Evolutionary conservation across 2,113 vertebrate genomes (phyloP).

Genomic region (Serilophus lunatus): DNA sequence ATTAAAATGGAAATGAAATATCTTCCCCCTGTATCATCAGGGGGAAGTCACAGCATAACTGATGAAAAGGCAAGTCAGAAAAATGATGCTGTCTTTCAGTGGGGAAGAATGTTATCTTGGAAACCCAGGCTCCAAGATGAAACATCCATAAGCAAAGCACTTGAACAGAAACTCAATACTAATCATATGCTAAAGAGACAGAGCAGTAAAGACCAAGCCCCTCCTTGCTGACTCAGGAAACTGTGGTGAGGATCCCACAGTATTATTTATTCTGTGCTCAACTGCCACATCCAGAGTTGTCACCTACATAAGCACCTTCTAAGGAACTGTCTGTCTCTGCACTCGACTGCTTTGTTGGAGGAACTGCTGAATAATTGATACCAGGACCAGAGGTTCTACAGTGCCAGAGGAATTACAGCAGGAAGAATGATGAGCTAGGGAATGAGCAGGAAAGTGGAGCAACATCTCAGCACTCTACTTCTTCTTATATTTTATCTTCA

Average conservation of each 20-base stretch:
- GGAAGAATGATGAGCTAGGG: neutral
- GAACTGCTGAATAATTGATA: neutral
- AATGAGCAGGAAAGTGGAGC: neutral
- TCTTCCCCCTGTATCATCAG: neutral
- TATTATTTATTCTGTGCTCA: neutral
- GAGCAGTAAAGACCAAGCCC: neutral
- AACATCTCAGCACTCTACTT: neutral
- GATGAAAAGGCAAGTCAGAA: neutral
- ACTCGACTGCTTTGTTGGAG: neutral
- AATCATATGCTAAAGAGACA: neutral
- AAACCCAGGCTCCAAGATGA: neutral
- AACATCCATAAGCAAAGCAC: neutral
- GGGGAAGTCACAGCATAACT: neutral
- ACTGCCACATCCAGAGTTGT: neutral
- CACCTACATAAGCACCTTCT: neutral
- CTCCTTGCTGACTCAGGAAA: neutral
- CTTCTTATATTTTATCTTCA: neutral
- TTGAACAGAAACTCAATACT: neutral
- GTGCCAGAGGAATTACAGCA: neutral
- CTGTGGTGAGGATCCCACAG: neutral
- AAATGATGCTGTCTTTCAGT: neutral
- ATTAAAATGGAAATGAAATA: neutral
- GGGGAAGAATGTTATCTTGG: neutral
- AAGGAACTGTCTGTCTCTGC: neutral
- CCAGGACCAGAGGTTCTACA: neutral